Base-by-base conservation (phyloP, 2,888 invertebrate species). In the Dynastes hyllus region DNA sequence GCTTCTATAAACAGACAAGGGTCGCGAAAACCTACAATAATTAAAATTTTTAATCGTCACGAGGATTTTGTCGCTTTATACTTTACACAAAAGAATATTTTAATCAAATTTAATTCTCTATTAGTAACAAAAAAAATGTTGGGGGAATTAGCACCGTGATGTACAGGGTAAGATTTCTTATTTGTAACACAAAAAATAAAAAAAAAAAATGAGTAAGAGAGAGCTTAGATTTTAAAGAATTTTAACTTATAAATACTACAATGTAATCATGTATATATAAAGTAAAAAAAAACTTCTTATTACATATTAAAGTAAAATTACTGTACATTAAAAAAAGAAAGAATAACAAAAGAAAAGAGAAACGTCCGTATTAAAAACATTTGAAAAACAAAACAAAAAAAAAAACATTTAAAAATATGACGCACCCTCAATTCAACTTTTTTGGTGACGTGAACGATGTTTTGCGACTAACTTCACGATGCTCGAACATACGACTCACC, bases 401-500 rank as follows among this genome's bases (percentile, higher is more conserved):
- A 67, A 27, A 32, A 67, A 50, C 50, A 32, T 32, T 27, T 13
- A 32, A 65, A 61, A 61, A 22, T 32, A 40, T 50, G 51, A 29
- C 67, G 55, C 67, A 37, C 55, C 75, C n/a, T n/a, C n/a, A 29
- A 29, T 37, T 37, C 16, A 45, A 29, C 9, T 27, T 66, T n/a
- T 66, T 66, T 40, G 1, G 6, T 65, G 13, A 37, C 11, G 53
- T 2, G 13, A 53, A 53, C 53, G n/a, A 53, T n/a, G 13, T 16
- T 51, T 11, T 11, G 2, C 51, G 51, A 51, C 51, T 13, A 22
- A 40, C 27, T 27, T 50, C 9, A 69, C 16, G 50, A 87, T 82
- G 86, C 87, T 80, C 85, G 89, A 79, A 88, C 83, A 61, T 16
- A 53, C 53, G 90, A 92, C 92, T 89, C 88, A 89, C 89, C 89